phyloP scores from a whole-genome alignment of 2,797 vertebrate species.

The Pangasius macronema region DNA sequence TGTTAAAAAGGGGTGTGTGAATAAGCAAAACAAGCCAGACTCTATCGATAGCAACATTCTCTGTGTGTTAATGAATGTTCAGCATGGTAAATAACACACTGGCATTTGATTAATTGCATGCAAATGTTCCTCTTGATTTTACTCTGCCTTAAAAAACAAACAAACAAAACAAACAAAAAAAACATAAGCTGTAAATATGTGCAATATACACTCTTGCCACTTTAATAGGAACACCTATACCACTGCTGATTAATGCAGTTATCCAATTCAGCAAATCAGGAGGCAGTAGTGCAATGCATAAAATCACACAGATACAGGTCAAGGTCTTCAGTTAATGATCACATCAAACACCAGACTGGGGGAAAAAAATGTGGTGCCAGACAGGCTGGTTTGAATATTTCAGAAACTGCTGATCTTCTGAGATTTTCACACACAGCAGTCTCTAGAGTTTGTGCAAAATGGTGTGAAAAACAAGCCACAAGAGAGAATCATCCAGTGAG shows the following conservation, averaged over 20 bases:
- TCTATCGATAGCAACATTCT: background rate
- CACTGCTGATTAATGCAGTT: background rate
- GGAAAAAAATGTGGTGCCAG: background rate
- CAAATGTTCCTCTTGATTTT: background rate
- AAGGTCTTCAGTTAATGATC: background rate
- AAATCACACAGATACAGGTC: background rate
- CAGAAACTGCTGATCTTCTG: background rate
- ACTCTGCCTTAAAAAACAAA: background rate
- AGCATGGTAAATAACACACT: background rate
- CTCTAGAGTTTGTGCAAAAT: too few relatives aligned
- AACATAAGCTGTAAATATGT: background rate
- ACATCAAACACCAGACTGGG: background rate
- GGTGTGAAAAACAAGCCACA: too few relatives aligned
- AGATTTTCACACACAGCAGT: background rate
- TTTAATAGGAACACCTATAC: background rate
- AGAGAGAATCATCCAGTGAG: background rate
- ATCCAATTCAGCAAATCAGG: background rate
- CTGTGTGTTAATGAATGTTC: background rate
- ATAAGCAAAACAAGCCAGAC: background rate
- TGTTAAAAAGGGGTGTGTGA: slow-evolving; percentile 10
- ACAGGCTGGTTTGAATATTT: background rate
- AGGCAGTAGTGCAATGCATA: background rate
- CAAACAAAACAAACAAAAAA: background rate
- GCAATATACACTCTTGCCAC: background rate
- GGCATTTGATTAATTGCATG: background rate